Evolutionary conservation across 2,888 invertebrate genomes (phyloP).

Genomic region (Amphiduros pacificus): DNA sequence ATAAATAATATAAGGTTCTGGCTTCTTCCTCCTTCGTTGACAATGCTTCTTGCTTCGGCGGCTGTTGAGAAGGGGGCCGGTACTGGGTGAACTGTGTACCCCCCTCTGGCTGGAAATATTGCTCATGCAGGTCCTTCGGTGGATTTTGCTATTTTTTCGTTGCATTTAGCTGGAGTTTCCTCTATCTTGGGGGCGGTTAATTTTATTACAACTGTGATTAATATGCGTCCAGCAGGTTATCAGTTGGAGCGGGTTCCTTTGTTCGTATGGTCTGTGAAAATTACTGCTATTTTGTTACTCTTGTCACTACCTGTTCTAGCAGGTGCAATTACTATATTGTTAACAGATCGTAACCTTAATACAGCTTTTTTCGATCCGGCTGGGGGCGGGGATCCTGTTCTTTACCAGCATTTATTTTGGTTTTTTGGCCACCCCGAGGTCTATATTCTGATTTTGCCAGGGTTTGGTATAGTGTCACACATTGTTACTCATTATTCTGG

Average conservation of each 20-base stretch:
- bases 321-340: slow-evolving; percentile 77
- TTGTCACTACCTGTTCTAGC: slow-evolving; percentile 76
- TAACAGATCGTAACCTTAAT: slow-evolving; percentile 80
- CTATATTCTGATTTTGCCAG: slow-evolving; percentile 82
- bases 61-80: slow-evolving; percentile 73
- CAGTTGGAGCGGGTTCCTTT: slow-evolving; percentile 70
- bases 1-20: slow-evolving; percentile 86
- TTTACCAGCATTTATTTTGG: slow-evolving; percentile 84
- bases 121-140: slow-evolving; percentile 72
- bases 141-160: slow-evolving; percentile 76
- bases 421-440: slow-evolving; percentile 88
- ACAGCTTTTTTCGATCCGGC: slow-evolving; percentile 80
- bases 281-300: slow-evolving; percentile 70
- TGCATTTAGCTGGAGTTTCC: slow-evolving; percentile 74
- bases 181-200: slow-evolving; percentile 75
- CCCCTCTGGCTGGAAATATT: slow-evolving; percentile 69
- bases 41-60: slow-evolving; percentile 69
- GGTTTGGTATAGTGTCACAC: slow-evolving; percentile 80
- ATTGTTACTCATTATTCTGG: slow-evolving; percentile 68
- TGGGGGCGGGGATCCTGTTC: slow-evolving; percentile 78
- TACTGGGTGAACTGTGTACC: slow-evolving; percentile 79
- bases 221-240: slow-evolving; percentile 70
- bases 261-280: slow-evolving; percentile 75
- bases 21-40: slow-evolving; percentile 72
- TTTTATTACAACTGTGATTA: slow-evolving; percentile 77